Evolutionary conservation across 2,113 vertebrate genomes (phyloP).

Genomic region (Epinephelus lanceolatus): DNA sequence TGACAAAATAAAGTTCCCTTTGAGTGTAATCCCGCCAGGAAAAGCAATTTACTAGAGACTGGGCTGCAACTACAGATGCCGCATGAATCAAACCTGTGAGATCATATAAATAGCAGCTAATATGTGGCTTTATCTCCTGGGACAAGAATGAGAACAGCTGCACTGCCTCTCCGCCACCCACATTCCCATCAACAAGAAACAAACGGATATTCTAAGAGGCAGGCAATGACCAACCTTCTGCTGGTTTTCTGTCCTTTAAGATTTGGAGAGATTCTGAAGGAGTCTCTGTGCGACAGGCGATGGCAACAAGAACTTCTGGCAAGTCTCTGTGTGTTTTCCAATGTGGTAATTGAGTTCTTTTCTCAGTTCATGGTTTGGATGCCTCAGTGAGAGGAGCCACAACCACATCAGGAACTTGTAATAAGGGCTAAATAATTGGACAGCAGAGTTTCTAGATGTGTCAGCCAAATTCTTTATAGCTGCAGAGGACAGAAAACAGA

Average conservation of each 20-base stretch:
- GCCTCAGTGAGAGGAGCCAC: slow-evolving; percentile 1
- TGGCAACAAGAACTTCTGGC: no score
- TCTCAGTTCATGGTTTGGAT: not conserved
- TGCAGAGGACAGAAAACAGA: not conserved
- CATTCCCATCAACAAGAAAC: no score
- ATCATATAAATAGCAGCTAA: not conserved
- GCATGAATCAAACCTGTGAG: not conserved
- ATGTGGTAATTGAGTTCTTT: not conserved
- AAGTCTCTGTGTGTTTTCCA: not conserved
- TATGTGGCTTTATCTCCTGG: not conserved
- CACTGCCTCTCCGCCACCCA: no score
- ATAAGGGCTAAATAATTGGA: not conserved
- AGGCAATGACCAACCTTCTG: no score
- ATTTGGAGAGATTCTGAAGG: no score
- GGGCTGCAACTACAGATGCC: no score
- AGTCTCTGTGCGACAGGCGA: no score
- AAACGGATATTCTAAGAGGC: no score
- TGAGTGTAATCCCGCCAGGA: no score
- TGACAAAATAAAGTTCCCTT: no score
- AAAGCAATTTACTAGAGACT: no score
- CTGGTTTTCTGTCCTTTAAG: no score
- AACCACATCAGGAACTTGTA: slow-evolving; percentile 17
- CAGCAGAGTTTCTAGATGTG: not conserved
- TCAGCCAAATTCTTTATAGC: not conserved
- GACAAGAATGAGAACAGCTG: not conserved